phyloP scores from a whole-genome alignment of 2,888 invertebrate species.

The Erynnis tages region DNA sequence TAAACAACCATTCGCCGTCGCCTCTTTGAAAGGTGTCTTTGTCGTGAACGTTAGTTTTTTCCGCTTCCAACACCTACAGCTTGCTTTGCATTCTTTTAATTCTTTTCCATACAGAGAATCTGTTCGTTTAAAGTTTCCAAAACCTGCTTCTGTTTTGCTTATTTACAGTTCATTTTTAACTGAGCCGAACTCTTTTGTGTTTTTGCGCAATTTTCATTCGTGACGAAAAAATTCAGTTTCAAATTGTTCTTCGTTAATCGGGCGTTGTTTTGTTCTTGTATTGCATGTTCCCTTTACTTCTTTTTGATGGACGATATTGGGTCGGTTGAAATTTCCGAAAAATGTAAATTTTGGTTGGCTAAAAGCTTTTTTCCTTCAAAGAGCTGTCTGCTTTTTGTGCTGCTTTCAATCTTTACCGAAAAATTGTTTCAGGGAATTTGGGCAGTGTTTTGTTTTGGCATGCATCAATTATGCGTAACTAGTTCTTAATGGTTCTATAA shows the following conservation, averaged over 20 bases:
- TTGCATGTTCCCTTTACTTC: not conserved
- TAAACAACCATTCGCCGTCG: not conserved
- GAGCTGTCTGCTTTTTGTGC: not conserved
- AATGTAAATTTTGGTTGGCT: not conserved
- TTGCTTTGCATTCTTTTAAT: slow-evolving; percentile 11
- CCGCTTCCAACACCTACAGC: not conserved
- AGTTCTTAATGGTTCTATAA: not conserved
- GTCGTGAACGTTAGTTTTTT: not conserved
- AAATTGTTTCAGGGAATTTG: slow-evolving; percentile 5
- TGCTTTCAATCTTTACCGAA: not conserved
- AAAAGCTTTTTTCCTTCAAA: not conserved
- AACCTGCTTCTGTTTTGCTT: not conserved
- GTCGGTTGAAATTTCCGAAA: not conserved
- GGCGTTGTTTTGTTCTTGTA: not conserved
- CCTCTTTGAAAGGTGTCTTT: slow-evolving; percentile 10
- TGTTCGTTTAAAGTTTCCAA: slow-evolving; percentile 5
- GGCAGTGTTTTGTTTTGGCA: no score
- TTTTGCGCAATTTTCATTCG: no score
- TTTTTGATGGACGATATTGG: no score
- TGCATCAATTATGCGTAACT: not conserved
- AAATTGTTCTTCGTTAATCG: not conserved
- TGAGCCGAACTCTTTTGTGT: no score
- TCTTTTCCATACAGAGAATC: slow-evolving; percentile 12
- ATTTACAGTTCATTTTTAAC: no score
- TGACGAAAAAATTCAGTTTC: not conserved